phyloP scores from a whole-genome alignment of 1,140 invertebrate genomes.

The Batillaria attramentaria region DNA sequence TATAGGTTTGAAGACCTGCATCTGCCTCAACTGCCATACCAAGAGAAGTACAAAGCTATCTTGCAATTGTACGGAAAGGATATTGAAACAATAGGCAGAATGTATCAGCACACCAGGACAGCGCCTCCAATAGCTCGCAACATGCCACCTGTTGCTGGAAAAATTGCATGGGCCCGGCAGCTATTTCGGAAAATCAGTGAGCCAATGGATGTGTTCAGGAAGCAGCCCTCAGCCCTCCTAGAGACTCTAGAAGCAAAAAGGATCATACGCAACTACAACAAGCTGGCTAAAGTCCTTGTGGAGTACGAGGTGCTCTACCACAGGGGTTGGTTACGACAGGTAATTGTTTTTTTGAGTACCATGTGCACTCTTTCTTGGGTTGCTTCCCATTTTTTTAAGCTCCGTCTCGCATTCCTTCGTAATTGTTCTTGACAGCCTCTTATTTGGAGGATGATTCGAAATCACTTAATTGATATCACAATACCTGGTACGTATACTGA shows the following conservation, averaged over 20 bases:
- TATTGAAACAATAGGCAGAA: constrained; percentile 87
- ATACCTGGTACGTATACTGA: too few species aligned
- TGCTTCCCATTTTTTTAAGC: too few species aligned
- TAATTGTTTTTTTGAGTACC: too few species aligned
- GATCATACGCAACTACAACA: constrained; percentile 76
- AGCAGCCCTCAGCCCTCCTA: constrained; percentile 55
- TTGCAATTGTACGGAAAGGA: constrained; percentile 88
- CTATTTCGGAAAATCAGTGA: constrained; percentile 70
- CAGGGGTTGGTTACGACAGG: constrained; percentile 83
- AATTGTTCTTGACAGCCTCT: too few species aligned
- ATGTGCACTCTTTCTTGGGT: too few species aligned
- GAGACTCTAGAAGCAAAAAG: constrained; percentile 66
- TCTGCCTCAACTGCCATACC: constrained; percentile 78
- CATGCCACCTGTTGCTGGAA: constrained; percentile 86
- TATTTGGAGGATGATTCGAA: too few species aligned
- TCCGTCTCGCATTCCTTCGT: too few species aligned
- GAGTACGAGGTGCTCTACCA: constrained; percentile 79
- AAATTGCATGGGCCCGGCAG: constrained; percentile 74
- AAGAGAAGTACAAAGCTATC: constrained; percentile 88
- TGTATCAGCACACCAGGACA: constrained; percentile 88
- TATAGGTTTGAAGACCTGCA: constrained; percentile 82
- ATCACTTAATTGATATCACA: too few species aligned
- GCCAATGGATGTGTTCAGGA: constrained; percentile 71
- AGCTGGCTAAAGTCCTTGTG: constrained; percentile 68
- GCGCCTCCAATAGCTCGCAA: constrained; percentile 89